A percentile compares a stretch with the other conserved stretches of the same genome.
Evolutionary conservation across 2,888 invertebrate species (phyloP).

Genomic region (Eumerus sabulonum): DNA sequence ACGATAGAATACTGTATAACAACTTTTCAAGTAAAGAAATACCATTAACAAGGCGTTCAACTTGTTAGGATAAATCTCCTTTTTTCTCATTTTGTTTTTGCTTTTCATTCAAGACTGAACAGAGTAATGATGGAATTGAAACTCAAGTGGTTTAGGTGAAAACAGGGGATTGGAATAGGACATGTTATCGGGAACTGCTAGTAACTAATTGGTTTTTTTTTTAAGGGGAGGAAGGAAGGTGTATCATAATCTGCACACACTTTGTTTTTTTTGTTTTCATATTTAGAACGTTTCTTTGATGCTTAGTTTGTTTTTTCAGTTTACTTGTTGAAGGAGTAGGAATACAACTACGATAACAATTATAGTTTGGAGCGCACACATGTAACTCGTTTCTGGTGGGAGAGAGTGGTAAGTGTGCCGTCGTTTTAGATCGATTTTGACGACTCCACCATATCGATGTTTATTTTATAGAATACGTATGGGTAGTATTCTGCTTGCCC

Average conservation of each 20-base stretch:
- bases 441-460: slow-evolving; percentile 93
- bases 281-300: slow-evolving; percentile 28
- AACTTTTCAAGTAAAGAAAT: slow-evolving; percentile 62
- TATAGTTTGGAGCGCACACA: slow-evolving; percentile 58
- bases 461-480: slow-evolving; percentile 99
- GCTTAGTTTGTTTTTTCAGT: slow-evolving; percentile 38
- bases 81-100: slow-evolving; percentile 3
- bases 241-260: slow-evolving; percentile 43
- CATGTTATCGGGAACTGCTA: slow-evolving; percentile 21
- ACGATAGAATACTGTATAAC: slow-evolving; percentile 68
- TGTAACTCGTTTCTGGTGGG: slow-evolving; percentile 57
- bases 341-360: slow-evolving; percentile 67
- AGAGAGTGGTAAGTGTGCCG: slow-evolving; percentile 41
- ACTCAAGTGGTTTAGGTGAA: slow-evolving; percentile 36
- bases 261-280: slow-evolving; percentile 8
- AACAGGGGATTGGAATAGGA: slow-evolving; percentile 37
- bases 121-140: slow-evolving; percentile 42
- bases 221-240: slow-evolving; percentile 18
- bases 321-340: slow-evolving; percentile 59
- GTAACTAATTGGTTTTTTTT: slow-evolving; percentile 25
- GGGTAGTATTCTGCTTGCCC: slow-evolving; percentile 98
- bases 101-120: slow-evolving; percentile 43
- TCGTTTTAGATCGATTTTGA: slow-evolving; percentile 75
- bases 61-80: slow-evolving; percentile 58
- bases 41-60: slow-evolving; percentile 58